Evolutionary conservation across 2,888 invertebrate species (phyloP).

Genomic region (Crematogaster levior): DNA sequence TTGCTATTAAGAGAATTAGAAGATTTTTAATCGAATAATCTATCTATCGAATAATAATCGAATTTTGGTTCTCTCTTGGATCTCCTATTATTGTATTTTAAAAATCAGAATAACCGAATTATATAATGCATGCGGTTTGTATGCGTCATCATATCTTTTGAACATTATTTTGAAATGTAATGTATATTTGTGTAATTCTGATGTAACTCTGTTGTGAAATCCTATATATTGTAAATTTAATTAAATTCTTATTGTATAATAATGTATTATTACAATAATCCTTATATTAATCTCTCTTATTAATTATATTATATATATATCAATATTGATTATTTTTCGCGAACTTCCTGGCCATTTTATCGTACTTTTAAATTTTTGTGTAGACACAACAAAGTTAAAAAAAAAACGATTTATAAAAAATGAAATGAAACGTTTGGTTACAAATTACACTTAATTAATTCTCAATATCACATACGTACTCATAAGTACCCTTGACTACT

Average conservation of each 20-base stretch:
- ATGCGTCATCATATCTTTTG: no score
- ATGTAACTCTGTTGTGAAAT: constrained; percentile 1
- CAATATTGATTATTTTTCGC: not conserved
- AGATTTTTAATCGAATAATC: not conserved
- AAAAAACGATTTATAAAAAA: not conserved
- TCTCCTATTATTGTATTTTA: not conserved
- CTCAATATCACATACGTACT: not conserved
- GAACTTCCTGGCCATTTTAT: not conserved
- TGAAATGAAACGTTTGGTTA: not conserved
- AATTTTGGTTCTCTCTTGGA: not conserved
- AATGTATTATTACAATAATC: not conserved
- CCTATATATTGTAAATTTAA: constrained; percentile 1
- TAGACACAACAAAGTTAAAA: constrained; percentile 1
- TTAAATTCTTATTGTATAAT: not conserved
- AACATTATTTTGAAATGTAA: constrained; percentile 15
- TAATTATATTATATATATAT: not conserved
- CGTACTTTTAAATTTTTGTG: not conserved
- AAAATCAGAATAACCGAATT: not conserved
- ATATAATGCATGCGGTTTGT: not conserved
- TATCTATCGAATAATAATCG: not conserved
- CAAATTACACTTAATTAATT: constrained; percentile 32
- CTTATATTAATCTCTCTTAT: constrained; percentile 22
- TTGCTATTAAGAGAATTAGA: not conserved
- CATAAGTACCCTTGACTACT: constrained; percentile 9
- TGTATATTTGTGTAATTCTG: not conserved